Base-by-base conservation (phyloP, 2,113 vertebrate species). In the Oncorhynchus gorbuscha region DNA sequence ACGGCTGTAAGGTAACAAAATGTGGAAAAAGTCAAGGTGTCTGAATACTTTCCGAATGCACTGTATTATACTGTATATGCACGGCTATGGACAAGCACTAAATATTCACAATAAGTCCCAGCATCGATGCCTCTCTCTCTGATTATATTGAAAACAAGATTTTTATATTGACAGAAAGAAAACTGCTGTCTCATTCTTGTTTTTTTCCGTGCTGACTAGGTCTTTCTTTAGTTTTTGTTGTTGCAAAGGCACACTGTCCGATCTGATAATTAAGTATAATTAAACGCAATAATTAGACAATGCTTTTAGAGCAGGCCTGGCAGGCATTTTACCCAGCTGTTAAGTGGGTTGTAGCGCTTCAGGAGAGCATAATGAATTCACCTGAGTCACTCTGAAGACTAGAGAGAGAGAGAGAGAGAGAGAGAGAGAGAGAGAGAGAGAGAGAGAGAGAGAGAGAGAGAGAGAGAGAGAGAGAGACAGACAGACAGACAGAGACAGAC, bases 311-410 rank as follows among this genome's bases (percentile, higher is more conserved):
- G 22, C 62, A 22, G 39, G 30, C 20, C 35, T 66, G 70, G 70
- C 26, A 51, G 71, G 64, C 72, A 24, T 69, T 48, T 55, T 48
- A 30, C 71, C 61, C 64, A 66, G 48, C 66, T 80, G 69, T 79
- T 61, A 86, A 76, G 73, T 72, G 58, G 77, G 48, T 58, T 81
- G 81, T 85, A 3, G 35, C 69, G 62, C 48, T 77, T 81, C 7
- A 72, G 67, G 78, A 72, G 71, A 71, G 62, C 75, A 77, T 76
- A 5, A 51, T 32, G 69, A 26, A 14, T 86, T 55, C 66, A 77
- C 75, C 58, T 76, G 76, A 77, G 76, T 85, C 69, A 75, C 45
- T 59, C 51, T 74, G 26, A 58, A 18, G 76, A 7, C 14, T 0
- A 48, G 4, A 24, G 0, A 66, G 22, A 32, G 26, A n/a, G 48